Evolutionary conservation across 2,113 vertebrate genomes (phyloP).

Genomic region (Narcine bancroftii): DNA sequence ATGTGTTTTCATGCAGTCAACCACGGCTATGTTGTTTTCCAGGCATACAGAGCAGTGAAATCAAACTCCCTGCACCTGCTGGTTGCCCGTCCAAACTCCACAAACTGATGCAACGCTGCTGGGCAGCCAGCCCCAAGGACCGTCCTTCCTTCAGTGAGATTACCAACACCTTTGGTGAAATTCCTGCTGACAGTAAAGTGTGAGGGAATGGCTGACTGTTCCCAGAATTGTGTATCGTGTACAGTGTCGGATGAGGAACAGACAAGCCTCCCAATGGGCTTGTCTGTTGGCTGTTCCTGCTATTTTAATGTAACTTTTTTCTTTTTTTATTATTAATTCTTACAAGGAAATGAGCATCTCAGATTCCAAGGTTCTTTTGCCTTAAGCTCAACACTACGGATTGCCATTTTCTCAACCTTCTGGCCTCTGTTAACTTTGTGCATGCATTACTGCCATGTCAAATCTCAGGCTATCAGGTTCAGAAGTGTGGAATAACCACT

Average conservation of each 20-base stretch:
- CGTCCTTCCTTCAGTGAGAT: conserved; percentile 89
- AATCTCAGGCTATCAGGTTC: neutral
- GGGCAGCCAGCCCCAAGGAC: conserved; percentile 83
- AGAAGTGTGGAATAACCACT: neutral
- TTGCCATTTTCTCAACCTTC: neutral
- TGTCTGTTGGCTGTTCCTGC: neutral
- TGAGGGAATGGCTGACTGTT: conserved; percentile 51
- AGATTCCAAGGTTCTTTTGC: conserved; percentile 16
- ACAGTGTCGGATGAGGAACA: neutral
- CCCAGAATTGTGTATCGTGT: conserved; percentile 30
- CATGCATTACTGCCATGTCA: neutral
- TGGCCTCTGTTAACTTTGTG: neutral
- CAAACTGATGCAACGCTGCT: conserved; percentile 88
- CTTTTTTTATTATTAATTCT: neutral
- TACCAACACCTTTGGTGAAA: conserved; percentile 66
- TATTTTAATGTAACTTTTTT: conserved; percentile 4
- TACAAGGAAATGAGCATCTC: neutral
- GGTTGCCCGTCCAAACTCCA: conserved; percentile 78
- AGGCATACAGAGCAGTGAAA: conserved; percentile 77
- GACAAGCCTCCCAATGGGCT: neutral
- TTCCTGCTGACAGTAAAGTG: conserved; percentile 78
- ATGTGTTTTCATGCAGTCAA: neutral
- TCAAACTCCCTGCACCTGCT: conserved; percentile 69
- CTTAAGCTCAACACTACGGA: conserved; percentile 3
- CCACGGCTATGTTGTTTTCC: neutral